Conservation (phyloP, 1,140 invertebrate genomes). For the Drosophila rhopaloa region DNA sequence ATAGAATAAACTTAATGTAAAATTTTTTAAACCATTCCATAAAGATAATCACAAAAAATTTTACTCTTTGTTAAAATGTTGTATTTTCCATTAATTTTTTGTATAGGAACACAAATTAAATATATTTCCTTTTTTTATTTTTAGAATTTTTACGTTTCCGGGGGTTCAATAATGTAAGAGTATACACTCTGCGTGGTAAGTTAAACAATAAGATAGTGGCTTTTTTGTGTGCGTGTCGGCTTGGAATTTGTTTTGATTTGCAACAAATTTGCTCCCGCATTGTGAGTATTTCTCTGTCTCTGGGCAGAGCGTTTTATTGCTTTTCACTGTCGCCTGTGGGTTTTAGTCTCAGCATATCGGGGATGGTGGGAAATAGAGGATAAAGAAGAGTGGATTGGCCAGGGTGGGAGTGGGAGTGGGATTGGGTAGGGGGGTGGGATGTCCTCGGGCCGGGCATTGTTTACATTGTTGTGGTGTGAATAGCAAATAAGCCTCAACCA, state of each 20-base stretch:
- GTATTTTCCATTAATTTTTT: no score
- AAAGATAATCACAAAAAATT: no score
- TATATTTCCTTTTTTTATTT: no score
- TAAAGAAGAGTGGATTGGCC: conserved; percentile 10
- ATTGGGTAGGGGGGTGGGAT: conserved; percentile 44
- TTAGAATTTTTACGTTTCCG: no score
- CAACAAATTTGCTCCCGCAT: conserved; percentile 72
- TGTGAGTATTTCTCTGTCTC: conserved; percentile 47
- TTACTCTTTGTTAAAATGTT: no score
- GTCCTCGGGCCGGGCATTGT: conserved; percentile 55
- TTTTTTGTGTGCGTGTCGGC: conserved; percentile 43
- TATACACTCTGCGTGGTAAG: not conserved
- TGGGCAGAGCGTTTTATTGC: conserved; percentile 66
- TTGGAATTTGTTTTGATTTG: conserved; percentile 81
- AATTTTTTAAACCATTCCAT: no score
- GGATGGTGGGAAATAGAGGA: conserved; percentile 2
- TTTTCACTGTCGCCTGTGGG: conserved; percentile 64
- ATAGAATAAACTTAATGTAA: no score
- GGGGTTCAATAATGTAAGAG: conserved; percentile 9
- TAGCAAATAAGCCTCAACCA: conserved; percentile 75
- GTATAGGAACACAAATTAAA: no score
- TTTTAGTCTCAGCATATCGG: not conserved
- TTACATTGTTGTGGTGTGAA: conserved; percentile 82
- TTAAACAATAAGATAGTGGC: not conserved
- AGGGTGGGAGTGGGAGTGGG: not conserved